Evolutionary conservation across 2,888 invertebrate species (phyloP).

Genomic region (Philaethria dido): DNA sequence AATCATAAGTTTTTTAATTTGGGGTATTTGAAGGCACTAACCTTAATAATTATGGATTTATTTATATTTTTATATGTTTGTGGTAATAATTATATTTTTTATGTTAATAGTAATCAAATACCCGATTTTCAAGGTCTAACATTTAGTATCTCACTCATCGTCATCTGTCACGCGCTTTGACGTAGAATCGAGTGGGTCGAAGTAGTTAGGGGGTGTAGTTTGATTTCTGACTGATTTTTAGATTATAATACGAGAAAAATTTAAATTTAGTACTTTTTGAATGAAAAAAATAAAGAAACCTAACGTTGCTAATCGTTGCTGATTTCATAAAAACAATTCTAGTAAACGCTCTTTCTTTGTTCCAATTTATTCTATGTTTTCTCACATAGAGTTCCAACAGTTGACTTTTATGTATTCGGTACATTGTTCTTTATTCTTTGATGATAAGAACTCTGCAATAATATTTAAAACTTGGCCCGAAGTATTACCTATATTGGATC

Average conservation of each 20-base stretch:
- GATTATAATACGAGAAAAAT: background rate
- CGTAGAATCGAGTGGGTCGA: slow-evolving; percentile 30
- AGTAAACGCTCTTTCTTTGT: too few relatives aligned
- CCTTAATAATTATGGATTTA: background rate
- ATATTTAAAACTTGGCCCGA: too few relatives aligned
- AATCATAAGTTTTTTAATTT: background rate
- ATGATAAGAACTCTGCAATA: too few relatives aligned
- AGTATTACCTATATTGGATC: too few relatives aligned
- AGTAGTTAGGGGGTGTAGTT: slow-evolving; percentile 16
- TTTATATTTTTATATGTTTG: background rate
- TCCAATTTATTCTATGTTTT: too few relatives aligned
- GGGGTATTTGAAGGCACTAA: slow-evolving; percentile 13
- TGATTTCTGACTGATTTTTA: background rate
- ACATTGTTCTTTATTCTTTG: too few relatives aligned
- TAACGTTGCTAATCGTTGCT: too few relatives aligned
- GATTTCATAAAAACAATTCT: too few relatives aligned
- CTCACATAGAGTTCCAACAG: too few relatives aligned
- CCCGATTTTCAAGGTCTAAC: slow-evolving; percentile 8
- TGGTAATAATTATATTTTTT: background rate
- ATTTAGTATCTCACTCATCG: slow-evolving; percentile 37
- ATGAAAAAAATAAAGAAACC: too few relatives aligned
- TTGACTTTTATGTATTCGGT: too few relatives aligned
- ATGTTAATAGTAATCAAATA: slow-evolving; percentile 6
- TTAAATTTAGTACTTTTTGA: too few relatives aligned
- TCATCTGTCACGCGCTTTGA: slow-evolving; percentile 45